Evolutionary conservation across 2,888 invertebrate genomes (phyloP), one percentile per base, ranked within the genome.

Genomic region (Xanthorhoe designata): DNA sequence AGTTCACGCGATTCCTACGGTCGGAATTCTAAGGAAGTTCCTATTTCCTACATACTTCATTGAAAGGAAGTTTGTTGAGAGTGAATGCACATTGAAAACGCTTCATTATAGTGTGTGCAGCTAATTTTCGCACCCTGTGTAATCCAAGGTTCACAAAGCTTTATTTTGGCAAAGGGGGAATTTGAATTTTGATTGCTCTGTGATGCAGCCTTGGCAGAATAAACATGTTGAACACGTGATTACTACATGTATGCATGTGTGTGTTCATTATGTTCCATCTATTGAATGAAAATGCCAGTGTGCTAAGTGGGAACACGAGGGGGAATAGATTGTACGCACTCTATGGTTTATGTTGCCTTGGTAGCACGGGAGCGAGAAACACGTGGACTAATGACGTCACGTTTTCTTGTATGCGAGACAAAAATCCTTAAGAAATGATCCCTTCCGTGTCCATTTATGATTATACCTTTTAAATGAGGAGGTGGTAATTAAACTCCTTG

Each of bases 1-100:
- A 85, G 52, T 61, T 81, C 79, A 68, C 74, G 75, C 80, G 45
- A 50, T 61, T 61, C 42, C 19, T 35, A 60, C 47, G 38, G 52
- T 15, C 24, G 51, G 42, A 53, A 35, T 49, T 64, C 32, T 15
- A 49, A 49, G 47, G 45, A 51, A 51, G 55, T 55, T 64, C 38
- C 51, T 42, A 60, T 60, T 57, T 47, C 47, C 45, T 15, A 47
- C 53, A 60, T 61, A 50, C 60, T 64, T 64, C 51, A 64, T 51
- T 56, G 57, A 53, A 55, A 45, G 32, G 29, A 56, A 53, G 63
- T 68, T 63, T 63, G 55, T 52, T n/a, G 32, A 51, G 56, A 18
- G 57, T 51, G 15, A 49, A 53, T 53, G 59, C 35, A 62, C 18
- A 19, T 45, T 42, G 35, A 38, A 58, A 59, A 18, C 32, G 45